Percentiles rank a stretch among this genome's conserved stretches.
Conservation (phyloP, 2,888 invertebrate genomes). For the Trisateles emortualis region DNA sequence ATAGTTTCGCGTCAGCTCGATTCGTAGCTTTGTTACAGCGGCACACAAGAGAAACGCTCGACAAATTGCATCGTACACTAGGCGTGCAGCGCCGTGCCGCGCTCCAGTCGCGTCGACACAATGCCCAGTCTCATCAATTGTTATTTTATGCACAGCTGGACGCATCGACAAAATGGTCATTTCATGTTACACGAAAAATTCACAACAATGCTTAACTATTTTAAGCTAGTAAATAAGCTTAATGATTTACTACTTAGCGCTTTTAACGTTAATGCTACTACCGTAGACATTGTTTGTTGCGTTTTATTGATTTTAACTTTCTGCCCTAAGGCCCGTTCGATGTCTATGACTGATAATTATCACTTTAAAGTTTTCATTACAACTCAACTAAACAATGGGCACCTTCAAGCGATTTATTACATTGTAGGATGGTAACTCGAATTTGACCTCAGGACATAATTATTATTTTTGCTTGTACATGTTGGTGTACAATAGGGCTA, state of each 20-base stretch:
- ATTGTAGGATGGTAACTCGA: neutral
- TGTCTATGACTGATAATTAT: conserved; percentile 1
- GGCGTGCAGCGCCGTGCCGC: conserved; percentile 51
- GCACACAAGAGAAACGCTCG: conserved; percentile 77
- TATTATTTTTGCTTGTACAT: too few species aligned
- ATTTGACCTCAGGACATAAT: conserved; percentile 11
- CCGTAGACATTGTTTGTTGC: conserved; percentile 21
- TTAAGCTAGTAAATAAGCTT: conserved; percentile 41
- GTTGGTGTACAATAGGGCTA: too few species aligned
- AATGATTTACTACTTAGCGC: conserved; percentile 27
- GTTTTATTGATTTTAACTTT: conserved; percentile 23
- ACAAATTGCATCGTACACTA: conserved; percentile 75
- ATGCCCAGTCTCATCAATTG: conserved; percentile 68
- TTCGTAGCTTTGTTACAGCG: conserved; percentile 73
- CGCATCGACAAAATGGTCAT: conserved; percentile 51
- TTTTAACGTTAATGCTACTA: conserved; percentile 16
- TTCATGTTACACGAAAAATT: conserved; percentile 48
- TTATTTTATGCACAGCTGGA: conserved; percentile 74
- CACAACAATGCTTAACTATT: conserved; percentile 45
- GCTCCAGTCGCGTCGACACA: conserved; percentile 47
- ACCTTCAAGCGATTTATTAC: neutral
- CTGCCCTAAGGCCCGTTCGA: conserved; percentile 3
- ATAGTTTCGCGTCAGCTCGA: conserved; percentile 75
- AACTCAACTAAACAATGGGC: conserved; percentile 4
- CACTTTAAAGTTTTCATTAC: conserved; percentile 1